Conservation (phyloP, 2,888 invertebrate species). For the Barypeithes pellucidus region DNA sequence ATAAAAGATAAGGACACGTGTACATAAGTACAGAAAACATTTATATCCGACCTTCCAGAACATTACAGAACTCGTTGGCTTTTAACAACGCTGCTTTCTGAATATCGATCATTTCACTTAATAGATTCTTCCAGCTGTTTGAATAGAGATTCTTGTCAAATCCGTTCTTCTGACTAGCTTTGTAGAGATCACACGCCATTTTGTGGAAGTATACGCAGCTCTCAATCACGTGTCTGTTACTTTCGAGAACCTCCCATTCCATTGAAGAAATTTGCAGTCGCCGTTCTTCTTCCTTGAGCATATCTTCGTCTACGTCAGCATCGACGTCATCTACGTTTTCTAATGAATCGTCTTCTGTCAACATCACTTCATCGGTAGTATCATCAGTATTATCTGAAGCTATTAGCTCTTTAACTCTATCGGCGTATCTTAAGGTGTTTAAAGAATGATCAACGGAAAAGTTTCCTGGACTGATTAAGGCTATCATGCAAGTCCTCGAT, state of each 20-base stretch:
- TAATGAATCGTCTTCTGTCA: constrained; percentile 54
- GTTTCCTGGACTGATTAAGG: constrained; percentile 98
- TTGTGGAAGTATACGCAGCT: constrained; percentile 82
- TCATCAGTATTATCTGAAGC: constrained; percentile 62
- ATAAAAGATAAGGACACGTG: constrained; percentile 39
- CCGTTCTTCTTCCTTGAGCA: constrained; percentile 57
- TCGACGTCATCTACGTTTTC: constrained; percentile 56
- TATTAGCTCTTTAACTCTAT: constrained; percentile 94
- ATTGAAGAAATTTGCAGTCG: constrained; percentile 58
- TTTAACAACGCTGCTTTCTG: constrained; percentile 65
- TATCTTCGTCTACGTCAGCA: constrained; percentile 57
- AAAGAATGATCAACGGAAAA: constrained; percentile 97
- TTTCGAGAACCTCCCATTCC: constrained; percentile 81
- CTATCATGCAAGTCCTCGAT: constrained; percentile 99
- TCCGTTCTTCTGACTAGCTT: constrained; percentile 89
- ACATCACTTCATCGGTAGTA: constrained; percentile 30
- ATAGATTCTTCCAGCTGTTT: constrained; percentile 64
- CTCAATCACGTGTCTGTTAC: constrained; percentile 86
- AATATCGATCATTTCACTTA: constrained; percentile 66
- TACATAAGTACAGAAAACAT: constrained; percentile 10
- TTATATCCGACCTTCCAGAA: constrained; percentile 58
- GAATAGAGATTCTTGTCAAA: constrained; percentile 84
- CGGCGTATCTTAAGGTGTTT: constrained; percentile 98
- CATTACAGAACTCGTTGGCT: constrained; percentile 64
- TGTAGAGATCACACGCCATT: constrained; percentile 83